A percentile compares a stretch with the other conserved stretches of the same genome.
phyloP scores from a whole-genome alignment of 2,888 invertebrate species.

The Protophormia terraenovae region DNA sequence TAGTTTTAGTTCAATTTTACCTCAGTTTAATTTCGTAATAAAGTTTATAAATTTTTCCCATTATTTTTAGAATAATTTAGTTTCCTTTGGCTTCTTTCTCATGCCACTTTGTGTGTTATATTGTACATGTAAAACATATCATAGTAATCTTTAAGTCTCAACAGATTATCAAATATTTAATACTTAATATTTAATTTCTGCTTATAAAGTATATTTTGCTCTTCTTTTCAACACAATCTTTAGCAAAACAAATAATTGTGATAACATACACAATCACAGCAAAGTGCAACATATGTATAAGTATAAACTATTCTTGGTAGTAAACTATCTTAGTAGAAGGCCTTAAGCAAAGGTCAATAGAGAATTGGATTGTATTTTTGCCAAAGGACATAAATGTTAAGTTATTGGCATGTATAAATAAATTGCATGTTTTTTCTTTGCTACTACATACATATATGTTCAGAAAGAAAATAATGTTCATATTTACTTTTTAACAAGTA shows the following conservation, averaged over 20 bases:
- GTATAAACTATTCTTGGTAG: not conserved
- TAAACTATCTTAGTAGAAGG: not conserved
- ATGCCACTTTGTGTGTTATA: not conserved
- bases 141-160: not conserved
- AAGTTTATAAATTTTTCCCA: too few relatives aligned
- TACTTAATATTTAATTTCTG: too few relatives aligned
- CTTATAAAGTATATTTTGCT: not conserved
- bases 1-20: too few relatives aligned
- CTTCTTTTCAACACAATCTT: not conserved
- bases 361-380: slow-evolving; percentile 22
- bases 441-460: not conserved
- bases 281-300: not conserved
- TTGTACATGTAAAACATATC: not conserved
- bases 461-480: not conserved
- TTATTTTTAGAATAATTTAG: too few relatives aligned
- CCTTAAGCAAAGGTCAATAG: slow-evolving; percentile 53
- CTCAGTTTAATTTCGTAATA: too few relatives aligned
- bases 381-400: slow-evolving; percentile 35
- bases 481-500: slow-evolving; percentile 32
- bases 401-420: too few relatives aligned
- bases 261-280: not conserved
- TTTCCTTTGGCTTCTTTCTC: too few relatives aligned
- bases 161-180: not conserved
- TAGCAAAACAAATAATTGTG: slow-evolving; percentile 41
- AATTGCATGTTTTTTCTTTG: too few relatives aligned